A percentile compares a stretch with the other conserved stretches of the same genome.
phyloP scores from a whole-genome alignment of 2,113 vertebrate genomes.

The Hemiscyllium ocellatum region DNA sequence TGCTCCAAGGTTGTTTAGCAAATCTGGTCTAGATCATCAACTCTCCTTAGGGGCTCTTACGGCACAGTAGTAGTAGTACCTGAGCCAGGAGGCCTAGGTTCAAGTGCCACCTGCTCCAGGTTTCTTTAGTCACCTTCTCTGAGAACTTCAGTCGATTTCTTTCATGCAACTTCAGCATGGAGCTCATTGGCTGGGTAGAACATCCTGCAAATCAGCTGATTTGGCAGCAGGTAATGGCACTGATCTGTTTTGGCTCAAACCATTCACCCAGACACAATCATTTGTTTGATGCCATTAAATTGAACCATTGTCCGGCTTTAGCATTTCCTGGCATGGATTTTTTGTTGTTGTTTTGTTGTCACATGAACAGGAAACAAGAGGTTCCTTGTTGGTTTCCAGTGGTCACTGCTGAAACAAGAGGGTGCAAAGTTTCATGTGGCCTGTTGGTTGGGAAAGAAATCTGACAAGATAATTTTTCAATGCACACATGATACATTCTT shows the following conservation, averaged over 20 bases:
- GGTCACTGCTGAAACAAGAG: conserved; percentile 5
- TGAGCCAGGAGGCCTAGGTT: too few species aligned
- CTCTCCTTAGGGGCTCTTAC: too few species aligned
- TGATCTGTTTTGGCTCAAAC: conserved; percentile 19
- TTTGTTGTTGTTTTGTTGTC: background rate
- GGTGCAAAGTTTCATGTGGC: background rate
- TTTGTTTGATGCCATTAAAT: background rate
- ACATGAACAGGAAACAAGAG: conserved; percentile 16
- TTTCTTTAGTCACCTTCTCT: background rate
- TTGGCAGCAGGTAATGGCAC: background rate
- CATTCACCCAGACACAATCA: background rate
- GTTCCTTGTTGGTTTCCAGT: background rate
- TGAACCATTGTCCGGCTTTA: background rate
- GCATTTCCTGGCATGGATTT: background rate
- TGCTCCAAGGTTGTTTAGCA: too few species aligned
- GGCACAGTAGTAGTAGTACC: too few species aligned
- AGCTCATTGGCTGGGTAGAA: background rate
- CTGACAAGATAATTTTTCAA: background rate
- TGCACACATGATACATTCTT: background rate
- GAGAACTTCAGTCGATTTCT: background rate
- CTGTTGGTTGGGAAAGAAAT: background rate
- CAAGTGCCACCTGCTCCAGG: too few species aligned
- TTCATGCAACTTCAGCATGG: background rate
- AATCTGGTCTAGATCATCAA: too few species aligned
- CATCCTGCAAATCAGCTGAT: background rate